Conservation (phyloP, 2,113 vertebrate genomes). For the Xiphophorus hellerii region DNA sequence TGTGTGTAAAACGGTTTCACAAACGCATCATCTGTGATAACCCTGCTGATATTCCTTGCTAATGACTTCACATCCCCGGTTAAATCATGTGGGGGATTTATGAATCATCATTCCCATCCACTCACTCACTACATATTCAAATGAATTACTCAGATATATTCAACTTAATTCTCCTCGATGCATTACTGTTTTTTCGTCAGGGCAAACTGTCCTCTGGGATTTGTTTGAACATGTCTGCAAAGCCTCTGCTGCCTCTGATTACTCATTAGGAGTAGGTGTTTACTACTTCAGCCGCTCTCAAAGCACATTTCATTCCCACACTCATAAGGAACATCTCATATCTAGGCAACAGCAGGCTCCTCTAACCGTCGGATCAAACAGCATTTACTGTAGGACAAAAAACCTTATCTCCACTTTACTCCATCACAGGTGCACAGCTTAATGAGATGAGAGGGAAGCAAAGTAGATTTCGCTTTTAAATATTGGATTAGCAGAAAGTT, state of each 20-base stretch:
- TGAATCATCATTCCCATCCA: slow-evolving; percentile 8
- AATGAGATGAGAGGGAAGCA: neutral
- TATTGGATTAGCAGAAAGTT: slow-evolving; percentile 29
- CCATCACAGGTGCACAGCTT: slow-evolving; percentile 10
- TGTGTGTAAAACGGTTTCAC: neutral
- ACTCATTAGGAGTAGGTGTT: slow-evolving; percentile 53
- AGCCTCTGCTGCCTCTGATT: slow-evolving; percentile 25
- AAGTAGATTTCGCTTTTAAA: neutral
- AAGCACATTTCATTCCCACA: slow-evolving; percentile 20
- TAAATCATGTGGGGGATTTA: neutral
- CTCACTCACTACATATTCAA: slow-evolving; percentile 1
- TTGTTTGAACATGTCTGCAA: slow-evolving; percentile 29
- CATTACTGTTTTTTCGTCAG: neutral
- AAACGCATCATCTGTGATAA: neutral
- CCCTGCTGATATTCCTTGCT: neutral
- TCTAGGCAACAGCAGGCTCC: slow-evolving; percentile 15
- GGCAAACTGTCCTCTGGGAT: slow-evolving; percentile 4
- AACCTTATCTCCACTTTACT: slow-evolving; percentile 14
- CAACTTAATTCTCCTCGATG: neutral
- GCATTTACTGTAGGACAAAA: slow-evolving; percentile 10
- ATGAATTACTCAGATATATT: slow-evolving; percentile 11
- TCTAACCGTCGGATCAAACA: neutral
- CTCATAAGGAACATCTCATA: slow-evolving; percentile 23
- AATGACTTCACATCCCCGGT: neutral
- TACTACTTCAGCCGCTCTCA: slow-evolving; percentile 14